A percentile compares a stretch with the other conserved stretches of the same genome.
These are phyloP conservation scores for Nemoura dubitans DNA, from an alignment of 2,888 invertebrate genomes.

Conservation along the genomic window DNA sequence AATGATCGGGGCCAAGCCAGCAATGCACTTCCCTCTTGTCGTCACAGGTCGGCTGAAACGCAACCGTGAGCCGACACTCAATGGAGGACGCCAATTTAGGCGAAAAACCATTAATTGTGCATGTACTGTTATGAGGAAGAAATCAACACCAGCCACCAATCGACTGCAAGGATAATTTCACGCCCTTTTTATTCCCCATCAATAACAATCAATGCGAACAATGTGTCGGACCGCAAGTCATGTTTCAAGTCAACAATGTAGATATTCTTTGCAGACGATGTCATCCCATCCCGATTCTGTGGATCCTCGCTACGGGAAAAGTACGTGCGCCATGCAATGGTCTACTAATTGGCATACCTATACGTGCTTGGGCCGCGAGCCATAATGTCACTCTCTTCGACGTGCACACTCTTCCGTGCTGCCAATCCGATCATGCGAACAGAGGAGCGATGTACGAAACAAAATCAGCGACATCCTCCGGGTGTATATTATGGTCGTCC, in stretches of 20 bases:
- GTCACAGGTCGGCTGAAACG: too few relatives aligned
- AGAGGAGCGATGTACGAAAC: not conserved
- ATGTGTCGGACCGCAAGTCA: conserved; percentile 9
- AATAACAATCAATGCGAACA: conserved; percentile 30
- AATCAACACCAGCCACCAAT: not conserved
- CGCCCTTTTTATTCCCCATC: conserved; percentile 1
- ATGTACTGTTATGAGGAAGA: conserved; percentile 31
- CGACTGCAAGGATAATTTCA: not conserved
- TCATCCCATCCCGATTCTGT: conserved; percentile 25
- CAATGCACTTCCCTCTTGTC: conserved; percentile 3
- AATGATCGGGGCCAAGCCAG: not conserved
- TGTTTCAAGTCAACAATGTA: conserved; percentile 20
- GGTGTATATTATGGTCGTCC: conserved; percentile 17
- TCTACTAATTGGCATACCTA: not conserved
- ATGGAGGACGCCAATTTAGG: conserved; percentile 27
- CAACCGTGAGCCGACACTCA: too few relatives aligned
- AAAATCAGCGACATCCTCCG: not conserved
- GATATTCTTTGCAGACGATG: conserved; percentile 1
- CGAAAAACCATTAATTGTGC: conserved; percentile 23
- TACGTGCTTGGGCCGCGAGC: not conserved
- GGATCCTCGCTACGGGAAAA: conserved; percentile 7
- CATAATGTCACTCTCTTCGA: not conserved
- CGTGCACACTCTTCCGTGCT: not conserved
- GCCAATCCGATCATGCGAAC: not conserved
- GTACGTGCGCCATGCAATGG: not conserved